These are phyloP conservation scores for Bos javanicus DNA, from an alignment of 2,113 vertebrate genomes.

Conservation along the genomic window DNA sequence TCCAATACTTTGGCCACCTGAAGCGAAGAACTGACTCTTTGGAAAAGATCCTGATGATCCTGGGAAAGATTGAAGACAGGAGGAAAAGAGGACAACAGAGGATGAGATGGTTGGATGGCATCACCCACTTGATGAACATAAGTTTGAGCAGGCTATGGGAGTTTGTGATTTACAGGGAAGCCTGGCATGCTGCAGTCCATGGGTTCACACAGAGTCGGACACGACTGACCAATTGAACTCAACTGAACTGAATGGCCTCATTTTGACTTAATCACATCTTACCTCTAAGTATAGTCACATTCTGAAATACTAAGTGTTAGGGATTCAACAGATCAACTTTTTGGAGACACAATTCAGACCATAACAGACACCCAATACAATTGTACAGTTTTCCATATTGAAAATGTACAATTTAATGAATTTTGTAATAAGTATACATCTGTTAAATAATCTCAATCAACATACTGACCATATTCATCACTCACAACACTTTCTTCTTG, in stretches of 20 bases:
- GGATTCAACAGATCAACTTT: neutral
- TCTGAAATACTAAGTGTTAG: neutral
- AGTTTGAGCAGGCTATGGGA: too few species aligned
- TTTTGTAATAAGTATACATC: neutral
- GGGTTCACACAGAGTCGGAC: neutral
- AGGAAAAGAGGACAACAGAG: too few species aligned
- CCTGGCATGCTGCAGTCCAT: neutral
- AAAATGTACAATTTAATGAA: neutral
- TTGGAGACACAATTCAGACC: neutral
- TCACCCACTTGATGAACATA: too few species aligned
- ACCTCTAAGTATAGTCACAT: neutral
- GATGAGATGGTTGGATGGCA: too few species aligned
- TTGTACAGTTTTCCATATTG: neutral
- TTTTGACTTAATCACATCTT: neutral
- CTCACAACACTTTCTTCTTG: neutral
- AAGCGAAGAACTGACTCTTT: too few species aligned
- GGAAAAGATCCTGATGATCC: too few species aligned
- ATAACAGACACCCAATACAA: neutral
- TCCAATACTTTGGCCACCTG: too few species aligned
- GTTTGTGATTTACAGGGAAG: neutral
- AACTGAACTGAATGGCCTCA: neutral
- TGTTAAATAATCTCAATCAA: neutral
- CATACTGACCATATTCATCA: neutral
- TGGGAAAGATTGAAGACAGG: too few species aligned
- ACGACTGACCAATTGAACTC: neutral